Base-by-base conservation (phyloP, 2,113 vertebrate species). In the Chamaea fasciata region DNA sequence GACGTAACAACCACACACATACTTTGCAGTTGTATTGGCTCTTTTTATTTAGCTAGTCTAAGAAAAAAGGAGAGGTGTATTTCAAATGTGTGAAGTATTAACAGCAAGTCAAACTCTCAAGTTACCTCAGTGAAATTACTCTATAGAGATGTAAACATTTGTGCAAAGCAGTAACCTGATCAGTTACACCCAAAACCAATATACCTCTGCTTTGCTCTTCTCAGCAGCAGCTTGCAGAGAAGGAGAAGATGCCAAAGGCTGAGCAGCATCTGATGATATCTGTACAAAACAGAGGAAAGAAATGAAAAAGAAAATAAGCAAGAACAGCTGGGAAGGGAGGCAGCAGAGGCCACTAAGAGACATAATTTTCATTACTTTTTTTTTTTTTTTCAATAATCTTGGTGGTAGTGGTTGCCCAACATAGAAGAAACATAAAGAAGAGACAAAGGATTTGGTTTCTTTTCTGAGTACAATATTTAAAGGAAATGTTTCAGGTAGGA, bases 151-250 rank as follows among this genome's bases (percentile, higher is more conserved):
- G 7, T 41, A 70, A 89, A 76, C 23, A 71, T 55, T 76, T 59
- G 46, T 62, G 63, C 82, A 90, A 70, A 82, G 82, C 42, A 47
- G 71, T 26, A 89, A 84, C 64, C 77, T 74, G 76, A 49, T 53
- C 94, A 94, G 85, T 87, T 76, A 78, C 80, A 91, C 57, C 75
- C 65, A 3, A 89, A 88, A 94, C 1, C 62, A 85, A 78, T 87
- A 97, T 98, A 99, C 99, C 99, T 99, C 99, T 87, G 98, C 97
- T 97, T 98, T 98, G 98, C 93, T 99, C 98, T 98, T 99, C 96
- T 99, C 99, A 96, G 93, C 97, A 97, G 98, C 97, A 97, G 98
- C 97, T 98, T 98, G 99, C 80, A 98, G 98, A 98, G 98, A 98
- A 87, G 98, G 98, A 90, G 98, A 99, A 87, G 98, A 98, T 96